Evolutionary conservation across 1,140 invertebrate species (phyloP), one percentile per base, ranked within the genome.

Genomic region (Scylla paramamosain): DNA sequence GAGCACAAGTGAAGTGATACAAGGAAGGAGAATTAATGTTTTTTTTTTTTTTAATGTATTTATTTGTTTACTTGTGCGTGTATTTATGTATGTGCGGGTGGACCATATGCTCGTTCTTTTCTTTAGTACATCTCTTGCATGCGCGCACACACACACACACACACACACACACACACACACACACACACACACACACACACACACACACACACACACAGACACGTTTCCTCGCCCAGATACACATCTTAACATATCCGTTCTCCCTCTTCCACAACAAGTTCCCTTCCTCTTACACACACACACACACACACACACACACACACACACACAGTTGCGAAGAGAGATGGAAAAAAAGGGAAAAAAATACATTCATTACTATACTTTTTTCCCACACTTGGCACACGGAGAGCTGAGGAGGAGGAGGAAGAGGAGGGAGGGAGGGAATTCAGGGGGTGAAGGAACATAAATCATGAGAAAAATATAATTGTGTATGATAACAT

Each of bases 401-500:
- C 67, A 77, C 6, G 8, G 67, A n/a, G 25, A 1, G 67, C 0
- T 2, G 20, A 20, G 20, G 52, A 59, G 52, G 20, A 20, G 20
- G 52, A 59, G 52, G 20, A 20, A 12, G 52, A 59, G 52, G 52
- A 59, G 52, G 67, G 67, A n/a, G 67, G 46, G 16, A 52, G 46
- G 89, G 89, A 31, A 32, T 45, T 89, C 87, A 39, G 25, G 46
- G 32, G 89, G 45, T 46, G 10, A 31, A 31, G 29, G 67, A 31
- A 59, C 91, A 92, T 77, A 92, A 59, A 92, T 31, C 48, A 59
- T 31, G 59, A 92, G 91, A 92, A 92, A 92, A 92, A 92, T 92
- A 77, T 92, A 92, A 92, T 92, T 92, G 91, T 32, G 59, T 92
- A 92, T 92, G 91, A 92, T 92, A 92, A 92, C 48, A 67, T 92